These are phyloP conservation scores for Cosmopolites sordidus DNA, from an alignment of 2,888 invertebrate species.

Conservation along the genomic window DNA sequence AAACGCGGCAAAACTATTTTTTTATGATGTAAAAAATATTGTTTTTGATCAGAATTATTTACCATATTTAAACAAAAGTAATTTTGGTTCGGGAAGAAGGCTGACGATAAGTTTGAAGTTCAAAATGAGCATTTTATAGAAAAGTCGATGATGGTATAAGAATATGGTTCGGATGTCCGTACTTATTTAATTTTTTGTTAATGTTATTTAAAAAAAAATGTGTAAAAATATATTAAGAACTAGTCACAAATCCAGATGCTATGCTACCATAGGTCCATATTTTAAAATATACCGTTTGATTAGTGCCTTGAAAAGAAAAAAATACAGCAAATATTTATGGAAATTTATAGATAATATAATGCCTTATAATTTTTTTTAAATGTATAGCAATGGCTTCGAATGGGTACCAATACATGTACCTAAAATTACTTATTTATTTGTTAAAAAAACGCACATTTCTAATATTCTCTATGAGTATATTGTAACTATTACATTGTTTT, in stretches of 20 bases:
- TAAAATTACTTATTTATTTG: neutral
- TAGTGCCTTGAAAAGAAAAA: constrained; percentile 26
- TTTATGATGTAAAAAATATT: constrained; percentile 1
- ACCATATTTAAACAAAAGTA: neutral
- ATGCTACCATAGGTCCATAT: constrained; percentile 25
- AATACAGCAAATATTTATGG: constrained; percentile 29
- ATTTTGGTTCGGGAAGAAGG: neutral
- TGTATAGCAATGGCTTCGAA: neutral
- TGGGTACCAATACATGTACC: neutral
- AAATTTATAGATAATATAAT: constrained; percentile 17
- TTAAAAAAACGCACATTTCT: neutral
- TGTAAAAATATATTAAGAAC: constrained; percentile 21
- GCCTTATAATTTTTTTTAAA: neutral
- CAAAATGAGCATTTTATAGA: constrained; percentile 6
- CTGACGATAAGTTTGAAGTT: neutral
- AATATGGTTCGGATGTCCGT: constrained; percentile 7
- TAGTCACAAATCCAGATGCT: constrained; percentile 22
- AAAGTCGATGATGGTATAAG: neutral
- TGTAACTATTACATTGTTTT: neutral
- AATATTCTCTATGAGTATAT: neutral
- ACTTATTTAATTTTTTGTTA: constrained; percentile 20
- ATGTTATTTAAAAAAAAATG: constrained; percentile 16
- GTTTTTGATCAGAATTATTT: neutral
- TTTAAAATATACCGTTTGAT: constrained; percentile 22
- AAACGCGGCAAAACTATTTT: neutral